phyloP scores from a whole-genome alignment of 2,888 invertebrate genomes.

The Papilio protenor region DNA sequence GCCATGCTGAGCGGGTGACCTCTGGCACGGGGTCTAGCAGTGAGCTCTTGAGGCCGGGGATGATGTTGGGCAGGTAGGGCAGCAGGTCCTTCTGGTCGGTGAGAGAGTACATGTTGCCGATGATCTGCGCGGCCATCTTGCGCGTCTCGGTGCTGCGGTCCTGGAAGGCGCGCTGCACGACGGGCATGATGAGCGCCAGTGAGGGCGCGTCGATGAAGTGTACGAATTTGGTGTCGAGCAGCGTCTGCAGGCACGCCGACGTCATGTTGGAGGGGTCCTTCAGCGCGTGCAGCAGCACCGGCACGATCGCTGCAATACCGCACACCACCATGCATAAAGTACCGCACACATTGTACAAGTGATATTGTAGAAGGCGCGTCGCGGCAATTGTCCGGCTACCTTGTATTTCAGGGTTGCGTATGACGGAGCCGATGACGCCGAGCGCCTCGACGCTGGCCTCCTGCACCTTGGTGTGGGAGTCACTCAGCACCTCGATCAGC shows the following conservation, averaged over 20 bases:
- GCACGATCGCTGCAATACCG: constrained; percentile 89
- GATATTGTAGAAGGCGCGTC: no score
- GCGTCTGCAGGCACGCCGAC: constrained; percentile 94
- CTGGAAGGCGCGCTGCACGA: constrained; percentile 98
- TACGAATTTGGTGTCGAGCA: constrained; percentile 98
- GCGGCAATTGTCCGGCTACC: constrained; percentile 64
- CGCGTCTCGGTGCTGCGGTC: constrained; percentile 99
- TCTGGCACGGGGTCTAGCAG: constrained; percentile 99
- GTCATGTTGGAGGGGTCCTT: constrained; percentile 99
- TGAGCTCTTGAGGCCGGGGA: constrained; percentile 98
- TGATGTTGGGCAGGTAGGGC: constrained; percentile 97
- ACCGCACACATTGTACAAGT: neutral
- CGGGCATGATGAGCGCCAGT: constrained; percentile 99
- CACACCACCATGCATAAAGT: neutral
- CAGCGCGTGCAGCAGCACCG: constrained; percentile 93
- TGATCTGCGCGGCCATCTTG: constrained; percentile 99
- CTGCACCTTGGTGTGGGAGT: constrained; percentile 98
- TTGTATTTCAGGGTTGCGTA: constrained; percentile 99
- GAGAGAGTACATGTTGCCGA: constrained; percentile 99
- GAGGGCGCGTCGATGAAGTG: constrained; percentile 99
- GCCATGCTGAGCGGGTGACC: constrained; percentile 65
- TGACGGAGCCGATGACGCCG: constrained; percentile 98
- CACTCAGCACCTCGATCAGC: constrained; percentile 97
- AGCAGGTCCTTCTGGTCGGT: constrained; percentile 99
- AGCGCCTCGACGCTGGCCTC: constrained; percentile 98